Conservation (phyloP, 1,140 invertebrate genomes). For the Phymorhynchus buccinoides region DNA sequence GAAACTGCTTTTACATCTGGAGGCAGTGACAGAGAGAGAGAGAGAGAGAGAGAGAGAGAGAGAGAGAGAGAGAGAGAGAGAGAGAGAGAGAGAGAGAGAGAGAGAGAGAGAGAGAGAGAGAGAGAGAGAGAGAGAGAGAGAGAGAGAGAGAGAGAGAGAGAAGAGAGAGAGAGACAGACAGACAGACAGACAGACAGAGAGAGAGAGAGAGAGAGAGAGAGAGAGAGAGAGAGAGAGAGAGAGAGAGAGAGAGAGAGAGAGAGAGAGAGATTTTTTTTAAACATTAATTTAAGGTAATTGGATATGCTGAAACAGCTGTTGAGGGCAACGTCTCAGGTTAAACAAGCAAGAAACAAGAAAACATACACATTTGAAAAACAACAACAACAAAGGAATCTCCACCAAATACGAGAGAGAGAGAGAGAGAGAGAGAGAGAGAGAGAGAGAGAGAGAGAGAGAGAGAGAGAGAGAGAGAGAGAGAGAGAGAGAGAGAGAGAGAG, state of each 20-base stretch:
- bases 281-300: too few species aligned
- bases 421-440: too few species aligned
- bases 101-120: background rate
- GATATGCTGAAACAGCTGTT: background rate
- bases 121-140: background rate
- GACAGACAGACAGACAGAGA: conserved; percentile 21
- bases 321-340: too few species aligned
- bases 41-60: conserved; percentile 26
- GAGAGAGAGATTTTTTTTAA: too few species aligned
- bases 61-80: background rate
- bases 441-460: too few species aligned
- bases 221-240: conserved; percentile 37
- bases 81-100: background rate
- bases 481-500: too few species aligned
- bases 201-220: conserved; percentile 33
- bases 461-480: too few species aligned
- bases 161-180: conserved; percentile 23
- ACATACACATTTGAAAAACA: too few species aligned
- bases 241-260: conserved; percentile 30
- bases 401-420: too few species aligned
- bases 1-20: too few species aligned
- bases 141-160: conserved; percentile 6
- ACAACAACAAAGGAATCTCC: too few species aligned
- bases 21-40: too few species aligned
- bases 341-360: background rate